Conservation (phyloP, 2,888 invertebrate species). For the Acanthacorydalis orientalis region DNA sequence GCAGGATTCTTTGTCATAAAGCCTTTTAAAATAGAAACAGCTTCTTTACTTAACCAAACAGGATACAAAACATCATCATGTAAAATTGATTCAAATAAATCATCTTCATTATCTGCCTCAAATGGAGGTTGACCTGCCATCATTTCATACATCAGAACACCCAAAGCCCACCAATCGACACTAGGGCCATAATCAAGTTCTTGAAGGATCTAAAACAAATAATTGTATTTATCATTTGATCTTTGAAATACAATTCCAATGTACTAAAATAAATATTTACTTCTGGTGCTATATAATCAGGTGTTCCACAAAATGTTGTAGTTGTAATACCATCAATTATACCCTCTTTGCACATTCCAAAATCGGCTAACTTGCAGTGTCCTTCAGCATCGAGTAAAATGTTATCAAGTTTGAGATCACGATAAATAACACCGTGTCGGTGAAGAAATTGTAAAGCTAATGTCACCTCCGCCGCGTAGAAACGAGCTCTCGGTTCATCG, state of each 20-base stretch:
- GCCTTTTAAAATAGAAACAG: constrained; percentile 77
- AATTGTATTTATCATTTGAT: not conserved
- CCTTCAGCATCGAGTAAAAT: constrained; percentile 93
- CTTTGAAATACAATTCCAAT: constrained; percentile 14
- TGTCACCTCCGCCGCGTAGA: constrained; percentile 98
- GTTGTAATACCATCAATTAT: constrained; percentile 77
- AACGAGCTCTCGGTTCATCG: constrained; percentile 86
- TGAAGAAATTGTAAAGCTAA: constrained; percentile 95
- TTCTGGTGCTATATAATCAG: constrained; percentile 98
- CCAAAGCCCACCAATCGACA: constrained; percentile 95
- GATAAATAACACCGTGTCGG: constrained; percentile 91
- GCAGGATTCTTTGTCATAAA: constrained; percentile 97
- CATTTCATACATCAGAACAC: constrained; percentile 98
- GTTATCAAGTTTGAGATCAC: constrained; percentile 97
- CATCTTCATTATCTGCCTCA: constrained; percentile 99
- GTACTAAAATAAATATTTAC: constrained; percentile 22
- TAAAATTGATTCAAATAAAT: constrained; percentile 94
- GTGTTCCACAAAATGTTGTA: constrained; percentile 98
- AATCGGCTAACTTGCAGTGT: constrained; percentile 85
- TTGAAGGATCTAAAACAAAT: constrained; percentile 52
- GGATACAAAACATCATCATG: constrained; percentile 98
- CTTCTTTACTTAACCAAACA: constrained; percentile 86
- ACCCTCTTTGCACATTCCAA: constrained; percentile 98
- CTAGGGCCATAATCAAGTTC: constrained; percentile 82
- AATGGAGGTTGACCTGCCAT: constrained; percentile 99